Evolutionary conservation across 2,113 vertebrate genomes (phyloP).

Genomic region (Cephalopholis sonnerati): DNA sequence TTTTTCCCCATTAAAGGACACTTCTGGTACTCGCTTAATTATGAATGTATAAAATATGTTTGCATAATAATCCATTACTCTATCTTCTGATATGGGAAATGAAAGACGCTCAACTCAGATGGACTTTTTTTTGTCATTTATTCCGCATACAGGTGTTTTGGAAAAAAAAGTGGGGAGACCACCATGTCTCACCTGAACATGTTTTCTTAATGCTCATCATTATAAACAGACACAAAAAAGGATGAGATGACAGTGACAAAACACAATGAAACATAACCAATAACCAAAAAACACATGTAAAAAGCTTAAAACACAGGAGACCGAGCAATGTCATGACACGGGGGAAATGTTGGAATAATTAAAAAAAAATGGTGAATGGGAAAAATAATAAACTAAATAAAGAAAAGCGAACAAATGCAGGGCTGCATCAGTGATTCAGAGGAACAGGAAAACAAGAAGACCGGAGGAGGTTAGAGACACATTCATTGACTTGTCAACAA

Average conservation of each 20-base stretch:
- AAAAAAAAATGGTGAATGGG: not conserved
- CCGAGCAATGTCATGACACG: slow-evolving; percentile 26
- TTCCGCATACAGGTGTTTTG: slow-evolving; percentile 82
- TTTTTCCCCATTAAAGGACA: not conserved
- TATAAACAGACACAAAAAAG: slow-evolving; percentile 73
- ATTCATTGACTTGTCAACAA: slow-evolving; percentile 77
- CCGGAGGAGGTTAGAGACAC: slow-evolving; percentile 49
- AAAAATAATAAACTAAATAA: not conserved
- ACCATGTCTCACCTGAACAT: slow-evolving; percentile 56
- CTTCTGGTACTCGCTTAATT: not conserved
- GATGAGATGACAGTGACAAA: slow-evolving; percentile 76
- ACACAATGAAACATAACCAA: slow-evolving; percentile 45
- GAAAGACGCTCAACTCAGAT: slow-evolving; percentile 25
- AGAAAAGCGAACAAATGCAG: not conserved
- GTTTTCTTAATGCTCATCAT: slow-evolving; percentile 67
- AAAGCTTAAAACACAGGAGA: slow-evolving; percentile 57
- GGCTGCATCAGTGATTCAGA: slow-evolving; percentile 12
- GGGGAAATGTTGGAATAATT: slow-evolving; percentile 2
- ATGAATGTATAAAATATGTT: not conserved
- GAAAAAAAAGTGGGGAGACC: slow-evolving; percentile 70
- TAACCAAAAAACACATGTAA: slow-evolving; percentile 57
- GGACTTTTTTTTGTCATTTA: slow-evolving; percentile 78
- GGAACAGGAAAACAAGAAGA: slow-evolving; percentile 41
- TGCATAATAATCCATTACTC: no score
- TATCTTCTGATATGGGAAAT: not conserved